Base-by-base conservation (phyloP, 2,113 vertebrate genomes). In the Brachirus orientalis region DNA sequence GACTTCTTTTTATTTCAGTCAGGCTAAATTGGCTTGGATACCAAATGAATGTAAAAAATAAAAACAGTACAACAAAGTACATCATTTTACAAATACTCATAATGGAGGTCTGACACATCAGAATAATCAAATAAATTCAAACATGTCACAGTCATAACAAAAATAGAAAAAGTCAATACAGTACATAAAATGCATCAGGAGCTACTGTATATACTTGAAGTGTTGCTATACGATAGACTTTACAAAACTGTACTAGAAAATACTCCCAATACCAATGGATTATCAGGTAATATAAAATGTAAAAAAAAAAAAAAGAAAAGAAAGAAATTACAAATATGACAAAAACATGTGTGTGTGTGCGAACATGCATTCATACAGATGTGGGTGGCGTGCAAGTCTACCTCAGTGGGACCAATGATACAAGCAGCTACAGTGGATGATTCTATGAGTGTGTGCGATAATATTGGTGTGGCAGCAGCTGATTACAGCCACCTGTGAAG, bases 201-300 rank as follows among this genome's bases (percentile, higher is more conserved):
- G 89, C 83, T 83, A 89, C n/a, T 87, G 83, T 89, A 84, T 87
- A 84, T 89, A 84, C 20, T 80, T 84, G 64, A 85, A 84, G 72
- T 86, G 73, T 83, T 85, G 80, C 84, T 87, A 83, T 87, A 76
- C 76, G 65, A 85, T 86, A 88, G 75, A 89, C 86, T 90, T 90
- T 89, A 92, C 90, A 91, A 92, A 92, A 90, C 85, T 86, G 78
- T 79, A 89, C 89, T 92, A 92, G 83, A 89, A 92, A 90, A 90
- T 82, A 88, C 85, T 88, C 89, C 88, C 85, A 80, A 86, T 88
- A 86, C 79, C 70, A 76, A 86, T 86, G 83, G 69, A 87, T 84
- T 81, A 87, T 79, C 65, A 86, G 75, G 74, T 87, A 79, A 85
- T 91, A 86, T 61, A 88, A 89, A 88, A 90, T 83, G 63, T 79